These are phyloP conservation scores for Cladorhizidae sp. DNA, from an alignment of 37 sponge, comb jelly and placozoan species.

Conservation along the genomic window DNA sequence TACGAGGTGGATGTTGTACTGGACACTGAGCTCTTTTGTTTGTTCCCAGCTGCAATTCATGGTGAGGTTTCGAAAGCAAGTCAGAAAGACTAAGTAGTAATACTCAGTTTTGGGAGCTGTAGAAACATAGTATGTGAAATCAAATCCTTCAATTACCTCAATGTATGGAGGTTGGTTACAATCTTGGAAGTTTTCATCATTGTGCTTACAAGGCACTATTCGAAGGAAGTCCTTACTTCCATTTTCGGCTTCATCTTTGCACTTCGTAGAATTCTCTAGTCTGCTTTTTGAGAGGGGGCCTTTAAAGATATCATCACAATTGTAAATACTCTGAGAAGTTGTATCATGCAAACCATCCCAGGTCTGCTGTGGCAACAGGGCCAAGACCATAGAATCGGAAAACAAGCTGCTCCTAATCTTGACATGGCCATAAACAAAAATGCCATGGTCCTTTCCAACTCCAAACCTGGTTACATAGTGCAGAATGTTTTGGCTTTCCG, in stretches of 20 bases:
- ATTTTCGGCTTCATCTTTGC: background rate
- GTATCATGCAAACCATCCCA: slow-evolving; percentile 21
- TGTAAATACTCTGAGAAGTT: background rate
- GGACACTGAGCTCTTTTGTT: background rate
- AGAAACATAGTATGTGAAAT: slow-evolving; percentile 20
- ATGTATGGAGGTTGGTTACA: slow-evolving; percentile 17
- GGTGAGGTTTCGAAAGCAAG: slow-evolving; percentile 4
- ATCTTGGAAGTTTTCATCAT: background rate
- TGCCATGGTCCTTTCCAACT: slow-evolving; percentile 1
- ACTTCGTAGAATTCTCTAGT: background rate
- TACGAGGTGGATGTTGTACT: slow-evolving; percentile 53
- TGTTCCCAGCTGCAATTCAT: slow-evolving; percentile 13
- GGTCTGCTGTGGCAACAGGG: slow-evolving; percentile 7
- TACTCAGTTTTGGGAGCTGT: slow-evolving; percentile 26
- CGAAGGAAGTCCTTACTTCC: slow-evolving; percentile 18
- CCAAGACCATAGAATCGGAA: slow-evolving; percentile 16
- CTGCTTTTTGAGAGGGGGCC: background rate
- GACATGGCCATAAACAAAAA: slow-evolving; percentile 16
- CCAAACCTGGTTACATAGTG: slow-evolving; percentile 28
- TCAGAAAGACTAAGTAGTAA: slow-evolving; percentile 33
- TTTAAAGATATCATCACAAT: background rate
- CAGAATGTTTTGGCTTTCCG: background rate
- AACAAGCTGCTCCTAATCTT: background rate
- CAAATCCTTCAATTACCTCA: background rate
- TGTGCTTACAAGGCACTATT: slow-evolving; percentile 12